phyloP scores from a whole-genome alignment of 2,113 vertebrate genomes.

The Spea multiplicata region DNA sequence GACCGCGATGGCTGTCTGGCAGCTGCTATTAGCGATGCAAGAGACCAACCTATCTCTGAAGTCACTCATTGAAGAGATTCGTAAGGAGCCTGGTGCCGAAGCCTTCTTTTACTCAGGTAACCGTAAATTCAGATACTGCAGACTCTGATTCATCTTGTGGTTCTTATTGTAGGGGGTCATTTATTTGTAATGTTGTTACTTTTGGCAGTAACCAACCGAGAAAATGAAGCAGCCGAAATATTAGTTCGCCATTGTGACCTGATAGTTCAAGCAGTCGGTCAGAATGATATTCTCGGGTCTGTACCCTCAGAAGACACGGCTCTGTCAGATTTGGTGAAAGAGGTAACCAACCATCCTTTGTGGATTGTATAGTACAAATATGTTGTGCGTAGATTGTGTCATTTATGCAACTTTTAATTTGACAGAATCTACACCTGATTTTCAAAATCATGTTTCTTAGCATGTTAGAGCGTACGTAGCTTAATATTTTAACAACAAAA shows the following conservation, averaged over 20 bases:
- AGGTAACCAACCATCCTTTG: constrained; percentile 52
- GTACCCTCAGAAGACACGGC: constrained; percentile 43
- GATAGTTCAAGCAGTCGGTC: constrained; percentile 57
- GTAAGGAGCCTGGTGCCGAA: constrained; percentile 54
- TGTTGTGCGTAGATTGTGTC: no score
- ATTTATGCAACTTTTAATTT: no score
- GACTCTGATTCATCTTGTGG: background rate
- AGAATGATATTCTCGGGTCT: constrained; percentile 30
- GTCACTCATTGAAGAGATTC: constrained; percentile 62
- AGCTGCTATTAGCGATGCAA: constrained; percentile 58
- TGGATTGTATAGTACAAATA: no score
- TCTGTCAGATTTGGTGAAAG: constrained; percentile 54
- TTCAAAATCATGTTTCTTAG: no score
- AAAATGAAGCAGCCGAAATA: constrained; percentile 58
- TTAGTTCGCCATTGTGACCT: constrained; percentile 57
- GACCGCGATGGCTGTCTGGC: constrained; percentile 61
- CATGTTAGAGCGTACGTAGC: no score
- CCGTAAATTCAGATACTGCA: no score
- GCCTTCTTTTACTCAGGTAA: constrained; percentile 63
- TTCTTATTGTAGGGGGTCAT: background rate
- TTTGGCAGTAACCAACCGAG: constrained; percentile 57
- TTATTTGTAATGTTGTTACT: constrained; percentile 11
- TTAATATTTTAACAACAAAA: no score
- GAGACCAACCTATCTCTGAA: constrained; percentile 48
- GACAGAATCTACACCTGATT: no score